These are phyloP conservation scores for Rhombomys opimus DNA, from an alignment of 2,113 vertebrate species.

Conservation along the genomic window DNA sequence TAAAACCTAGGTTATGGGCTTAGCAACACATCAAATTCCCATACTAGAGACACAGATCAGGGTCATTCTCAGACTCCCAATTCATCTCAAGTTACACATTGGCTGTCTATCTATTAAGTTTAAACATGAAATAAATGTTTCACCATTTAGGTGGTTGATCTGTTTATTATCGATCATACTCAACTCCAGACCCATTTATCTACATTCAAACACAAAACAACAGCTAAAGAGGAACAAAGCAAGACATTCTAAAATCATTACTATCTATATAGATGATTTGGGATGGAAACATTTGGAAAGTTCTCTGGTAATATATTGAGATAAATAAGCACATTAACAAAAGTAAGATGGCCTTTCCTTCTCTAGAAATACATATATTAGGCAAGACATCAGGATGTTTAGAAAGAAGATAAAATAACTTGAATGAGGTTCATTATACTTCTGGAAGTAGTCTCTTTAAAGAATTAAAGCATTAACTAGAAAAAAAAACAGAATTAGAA, in stretches of 20 bases:
- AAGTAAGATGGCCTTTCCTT: not conserved
- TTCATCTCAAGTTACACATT: not conserved
- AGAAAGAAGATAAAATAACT: not conserved
- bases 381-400: not conserved
- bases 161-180: not conserved
- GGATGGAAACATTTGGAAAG: not conserved
- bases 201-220: not conserved
- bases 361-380: not conserved
- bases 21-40: not conserved
- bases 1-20: not conserved
- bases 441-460: not conserved
- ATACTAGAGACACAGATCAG: not conserved
- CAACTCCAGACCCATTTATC: not conserved
- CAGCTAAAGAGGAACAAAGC: not conserved
- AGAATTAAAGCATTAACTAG: not conserved
- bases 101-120: not conserved
- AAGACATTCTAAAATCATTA: not conserved
- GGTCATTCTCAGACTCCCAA: not conserved
- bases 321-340: not conserved
- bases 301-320: not conserved
- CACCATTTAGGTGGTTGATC: not conserved
- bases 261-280: not conserved
- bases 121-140: not conserved
- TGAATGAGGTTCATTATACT: not conserved
- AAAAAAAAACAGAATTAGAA: slow-evolving; percentile 6